Evolutionary conservation across 2,888 invertebrate species (phyloP), one percentile per base, ranked within the genome.

Genomic region (Diarsia dahlii): DNA sequence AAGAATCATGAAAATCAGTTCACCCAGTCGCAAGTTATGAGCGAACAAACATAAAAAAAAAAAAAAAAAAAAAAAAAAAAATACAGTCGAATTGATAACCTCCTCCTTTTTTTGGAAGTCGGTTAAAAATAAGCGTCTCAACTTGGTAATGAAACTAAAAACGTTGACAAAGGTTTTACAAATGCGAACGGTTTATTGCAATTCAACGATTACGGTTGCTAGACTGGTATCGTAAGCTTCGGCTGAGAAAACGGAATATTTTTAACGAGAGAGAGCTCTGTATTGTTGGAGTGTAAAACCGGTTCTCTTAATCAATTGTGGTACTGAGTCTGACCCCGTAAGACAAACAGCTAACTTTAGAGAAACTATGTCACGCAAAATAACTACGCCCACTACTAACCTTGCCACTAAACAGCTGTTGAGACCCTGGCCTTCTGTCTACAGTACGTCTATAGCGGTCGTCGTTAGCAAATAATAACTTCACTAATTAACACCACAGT

Each of bases 381-480:
- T 39, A 4, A 39, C 6, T 39, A 39, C 39, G 5, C 39, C 8
- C 39, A 39, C 23, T 23, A 28, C 10, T 45, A 45, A 62, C 28
- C 62, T 62, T 39, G 34, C 34, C 18, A 54, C 52, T 64, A 15
- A 23, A 20, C 23, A 46, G 18, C 63, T 65, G 65, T 23, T 28
- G 13, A 48, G 58, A 5, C 48, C 39, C 6, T 56, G 76, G 23
- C 13, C 75, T 74, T n/a, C 39, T 45, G 76, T 54, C 34, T 39
- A 15, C 39, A 66, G 34, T 13, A 34, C n/a, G 60, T 52, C n/a
- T 56, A 50, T 56, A 39, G 50, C 50, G 58, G 58, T 52, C 50
- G 58, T 52, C 50, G 28, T 56, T 56, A 54, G 48, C 45, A 18
- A 77, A 63, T 74, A 50, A 64, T 56, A 64, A 45, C 50, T 77